phyloP scores from a whole-genome alignment of 2,113 vertebrate species.

The Typhlomys cinereus region DNA sequence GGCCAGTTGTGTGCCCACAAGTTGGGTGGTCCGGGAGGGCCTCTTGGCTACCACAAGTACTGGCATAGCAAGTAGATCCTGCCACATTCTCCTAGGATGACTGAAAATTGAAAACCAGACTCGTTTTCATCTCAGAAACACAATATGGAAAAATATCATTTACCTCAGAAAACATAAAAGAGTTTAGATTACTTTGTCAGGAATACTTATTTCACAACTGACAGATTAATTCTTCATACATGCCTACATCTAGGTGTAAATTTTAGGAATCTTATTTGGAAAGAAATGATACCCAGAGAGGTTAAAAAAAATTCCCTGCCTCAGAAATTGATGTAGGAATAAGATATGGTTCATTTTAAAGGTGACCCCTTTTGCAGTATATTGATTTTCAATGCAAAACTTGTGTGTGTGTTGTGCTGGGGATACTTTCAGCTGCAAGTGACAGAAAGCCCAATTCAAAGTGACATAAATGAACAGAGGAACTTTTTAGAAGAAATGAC shows the following conservation, averaged over 20 bases:
- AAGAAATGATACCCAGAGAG: constrained; percentile 33
- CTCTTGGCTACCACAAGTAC: neutral
- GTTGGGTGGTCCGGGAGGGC: neutral
- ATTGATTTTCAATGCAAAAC: constrained; percentile 27
- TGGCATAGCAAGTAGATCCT: neutral
- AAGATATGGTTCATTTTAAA: constrained; percentile 54
- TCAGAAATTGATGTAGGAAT: constrained; percentile 49
- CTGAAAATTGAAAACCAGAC: neutral
- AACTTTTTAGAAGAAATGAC: neutral
- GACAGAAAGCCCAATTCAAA: constrained; percentile 34
- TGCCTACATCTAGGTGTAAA: constrained; percentile 38
- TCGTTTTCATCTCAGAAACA: constrained; percentile 46
- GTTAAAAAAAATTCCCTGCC: neutral
- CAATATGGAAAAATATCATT: constrained; percentile 40
- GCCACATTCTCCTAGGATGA: neutral
- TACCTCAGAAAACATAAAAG: constrained; percentile 55
- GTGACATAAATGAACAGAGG: neutral
- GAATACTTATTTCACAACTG: constrained; percentile 63
- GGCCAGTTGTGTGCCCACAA: neutral
- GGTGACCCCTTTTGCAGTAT: neutral
- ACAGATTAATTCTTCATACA: constrained; percentile 47
- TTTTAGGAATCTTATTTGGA: constrained; percentile 57
- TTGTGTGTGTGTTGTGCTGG: neutral
- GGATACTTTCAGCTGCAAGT: neutral
- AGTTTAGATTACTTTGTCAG: constrained; percentile 45